A percentile compares a stretch with the other conserved stretches of the same genome.
phyloP scores from a whole-genome alignment of 2,113 vertebrate genomes.

The Pelusios castaneus region DNA sequence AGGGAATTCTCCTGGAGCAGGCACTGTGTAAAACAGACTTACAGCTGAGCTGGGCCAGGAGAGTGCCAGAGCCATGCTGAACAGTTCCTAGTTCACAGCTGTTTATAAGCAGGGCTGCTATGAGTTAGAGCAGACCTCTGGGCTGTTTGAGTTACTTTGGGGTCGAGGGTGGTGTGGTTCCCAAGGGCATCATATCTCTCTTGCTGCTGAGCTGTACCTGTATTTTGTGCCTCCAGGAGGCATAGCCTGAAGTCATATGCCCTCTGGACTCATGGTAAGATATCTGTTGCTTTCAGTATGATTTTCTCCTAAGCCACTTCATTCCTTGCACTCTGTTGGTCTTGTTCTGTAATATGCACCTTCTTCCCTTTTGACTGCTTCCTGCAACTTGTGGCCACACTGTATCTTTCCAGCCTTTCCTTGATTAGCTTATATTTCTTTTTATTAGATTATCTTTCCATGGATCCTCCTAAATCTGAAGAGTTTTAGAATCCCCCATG shows the following conservation, averaged over 20 bases:
- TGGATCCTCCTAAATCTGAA: background rate
- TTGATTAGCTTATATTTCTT: background rate
- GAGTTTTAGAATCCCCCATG: background rate
- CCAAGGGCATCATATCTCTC: background rate
- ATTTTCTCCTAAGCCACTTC: background rate
- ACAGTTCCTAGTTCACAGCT: background rate
- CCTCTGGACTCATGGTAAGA: background rate
- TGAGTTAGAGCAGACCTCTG: background rate
- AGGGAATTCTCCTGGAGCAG: background rate
- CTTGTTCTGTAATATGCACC: no score
- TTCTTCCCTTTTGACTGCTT: background rate
- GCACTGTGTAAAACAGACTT: background rate
- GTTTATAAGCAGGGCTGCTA: fast-evolving
- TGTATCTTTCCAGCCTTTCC: background rate
- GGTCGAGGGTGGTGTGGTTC: no score
- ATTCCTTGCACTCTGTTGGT: background rate
- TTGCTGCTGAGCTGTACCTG: background rate
- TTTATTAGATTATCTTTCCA: background rate
- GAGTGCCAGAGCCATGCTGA: background rate
- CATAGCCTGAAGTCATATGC: background rate
- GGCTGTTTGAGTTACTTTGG: background rate
- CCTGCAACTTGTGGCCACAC: background rate
- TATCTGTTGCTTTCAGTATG: background rate
- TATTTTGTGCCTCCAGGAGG: background rate
- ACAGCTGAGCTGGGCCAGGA: background rate